phyloP scores from a whole-genome alignment of 2,888 invertebrate species.

The Pandemis heparana region DNA sequence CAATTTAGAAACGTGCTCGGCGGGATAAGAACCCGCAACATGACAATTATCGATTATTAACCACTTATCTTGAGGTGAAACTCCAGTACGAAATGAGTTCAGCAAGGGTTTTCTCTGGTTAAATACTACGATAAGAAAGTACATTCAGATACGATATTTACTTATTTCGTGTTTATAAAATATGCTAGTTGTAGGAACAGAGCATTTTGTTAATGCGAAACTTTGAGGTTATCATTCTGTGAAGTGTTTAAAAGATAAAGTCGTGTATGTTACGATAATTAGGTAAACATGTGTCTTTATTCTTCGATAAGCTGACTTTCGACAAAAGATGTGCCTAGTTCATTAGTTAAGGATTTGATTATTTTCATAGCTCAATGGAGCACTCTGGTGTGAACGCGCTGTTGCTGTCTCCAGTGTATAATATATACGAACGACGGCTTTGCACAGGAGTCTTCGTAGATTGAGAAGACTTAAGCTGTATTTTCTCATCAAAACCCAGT shows the following conservation, averaged over 20 bases:
- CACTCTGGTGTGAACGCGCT: too few relatives aligned
- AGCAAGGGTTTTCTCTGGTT: conserved; percentile 36
- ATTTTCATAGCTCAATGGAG: too few relatives aligned
- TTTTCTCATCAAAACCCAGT: too few relatives aligned
- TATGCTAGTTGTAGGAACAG: neutral
- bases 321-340: too few relatives aligned
- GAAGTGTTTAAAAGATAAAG: neutral
- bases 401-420: too few relatives aligned
- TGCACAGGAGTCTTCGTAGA: too few relatives aligned
- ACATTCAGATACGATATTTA: neutral
- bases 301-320: too few relatives aligned
- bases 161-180: neutral
- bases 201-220: neutral
- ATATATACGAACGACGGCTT: too few relatives aligned
- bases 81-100: conserved; percentile 57
- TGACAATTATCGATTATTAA: conserved; percentile 77
- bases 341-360: too few relatives aligned
- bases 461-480: too few relatives aligned
- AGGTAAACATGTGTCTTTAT: too few relatives aligned
- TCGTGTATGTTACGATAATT: too few relatives aligned
- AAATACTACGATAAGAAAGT: conserved; percentile 26
- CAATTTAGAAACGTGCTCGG: conserved; percentile 69
- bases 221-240: neutral
- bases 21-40: conserved; percentile 66
- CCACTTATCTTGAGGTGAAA: conserved; percentile 68